These are phyloP conservation scores for Albula glossodonta DNA, from an alignment of 2,113 vertebrate genomes.

Conservation along the genomic window DNA sequence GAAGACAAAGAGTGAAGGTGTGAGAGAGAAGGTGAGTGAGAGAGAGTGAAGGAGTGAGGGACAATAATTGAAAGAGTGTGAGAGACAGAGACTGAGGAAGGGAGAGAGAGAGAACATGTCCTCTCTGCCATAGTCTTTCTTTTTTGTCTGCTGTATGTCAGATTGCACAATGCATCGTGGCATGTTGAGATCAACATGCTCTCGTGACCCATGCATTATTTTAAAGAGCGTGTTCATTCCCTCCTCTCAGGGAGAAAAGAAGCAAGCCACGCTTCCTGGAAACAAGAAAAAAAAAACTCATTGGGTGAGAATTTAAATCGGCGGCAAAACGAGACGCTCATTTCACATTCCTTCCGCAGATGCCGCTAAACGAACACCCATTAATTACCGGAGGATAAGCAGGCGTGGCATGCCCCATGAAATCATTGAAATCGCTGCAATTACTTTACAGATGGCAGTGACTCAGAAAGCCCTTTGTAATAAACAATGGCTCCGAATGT, in stretches of 20 bases:
- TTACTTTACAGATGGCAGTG: not conserved
- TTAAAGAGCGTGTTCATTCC: too few relatives aligned
- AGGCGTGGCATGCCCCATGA: not conserved
- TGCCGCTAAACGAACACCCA: not conserved
- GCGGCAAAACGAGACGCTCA: not conserved
- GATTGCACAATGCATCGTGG: not conserved
- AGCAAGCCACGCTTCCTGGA: too few relatives aligned
- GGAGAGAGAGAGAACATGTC: too few relatives aligned
- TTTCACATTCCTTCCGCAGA: not conserved
- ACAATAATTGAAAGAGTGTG: too few relatives aligned
- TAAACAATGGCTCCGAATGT: not conserved
- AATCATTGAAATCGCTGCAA: not conserved
- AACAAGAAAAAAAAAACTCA: too few relatives aligned
- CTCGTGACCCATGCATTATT: not conserved
- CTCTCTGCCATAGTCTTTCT: not conserved
- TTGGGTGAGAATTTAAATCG: too few relatives aligned
- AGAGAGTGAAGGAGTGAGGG: too few relatives aligned
- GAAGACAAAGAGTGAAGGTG: too few relatives aligned
- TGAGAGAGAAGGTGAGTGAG: too few relatives aligned
- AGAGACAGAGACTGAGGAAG: too few relatives aligned
- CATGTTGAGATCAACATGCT: not conserved
- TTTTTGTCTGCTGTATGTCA: not conserved
- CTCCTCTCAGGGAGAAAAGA: too few relatives aligned
- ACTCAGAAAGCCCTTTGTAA: not conserved
- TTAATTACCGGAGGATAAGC: not conserved